These are phyloP conservation scores for Jacana jacana DNA, from an alignment of 2,113 vertebrate genomes.

Conservation along the genomic window DNA sequence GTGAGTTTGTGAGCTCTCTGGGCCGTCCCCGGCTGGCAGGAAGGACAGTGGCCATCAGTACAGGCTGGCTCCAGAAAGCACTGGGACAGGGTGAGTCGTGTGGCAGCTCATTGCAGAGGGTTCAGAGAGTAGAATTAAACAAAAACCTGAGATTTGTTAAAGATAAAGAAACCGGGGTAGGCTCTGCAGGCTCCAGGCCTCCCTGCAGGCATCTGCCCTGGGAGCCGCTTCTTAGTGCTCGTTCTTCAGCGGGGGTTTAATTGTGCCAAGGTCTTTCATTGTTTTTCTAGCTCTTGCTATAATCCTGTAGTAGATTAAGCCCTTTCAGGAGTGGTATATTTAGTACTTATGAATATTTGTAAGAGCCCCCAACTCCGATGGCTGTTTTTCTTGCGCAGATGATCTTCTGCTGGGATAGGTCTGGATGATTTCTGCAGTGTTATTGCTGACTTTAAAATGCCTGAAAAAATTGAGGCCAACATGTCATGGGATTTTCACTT, in stretches of 20 bases:
- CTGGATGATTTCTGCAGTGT: background rate
- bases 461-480: background rate
- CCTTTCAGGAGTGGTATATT: background rate
- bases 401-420: background rate
- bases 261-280: background rate
- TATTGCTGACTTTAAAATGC: background rate
- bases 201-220: background rate
- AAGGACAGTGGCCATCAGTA: accelerated
- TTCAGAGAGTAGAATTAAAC: background rate
- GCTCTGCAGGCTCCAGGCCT: background rate
- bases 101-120: background rate
- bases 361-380: background rate
- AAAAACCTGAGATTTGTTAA: background rate
- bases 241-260: background rate
- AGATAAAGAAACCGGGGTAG: background rate
- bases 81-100: accelerated
- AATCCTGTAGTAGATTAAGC: background rate
- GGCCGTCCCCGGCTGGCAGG: background rate
- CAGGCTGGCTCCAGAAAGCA: background rate
- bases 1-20: background rate
- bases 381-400: background rate
- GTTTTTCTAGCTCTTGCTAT: background rate
- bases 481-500: background rate
- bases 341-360: background rate
- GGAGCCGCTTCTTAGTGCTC: background rate